Conservation (phyloP, 2,797 vertebrate genomes). For the Molossus molossus region DNA sequence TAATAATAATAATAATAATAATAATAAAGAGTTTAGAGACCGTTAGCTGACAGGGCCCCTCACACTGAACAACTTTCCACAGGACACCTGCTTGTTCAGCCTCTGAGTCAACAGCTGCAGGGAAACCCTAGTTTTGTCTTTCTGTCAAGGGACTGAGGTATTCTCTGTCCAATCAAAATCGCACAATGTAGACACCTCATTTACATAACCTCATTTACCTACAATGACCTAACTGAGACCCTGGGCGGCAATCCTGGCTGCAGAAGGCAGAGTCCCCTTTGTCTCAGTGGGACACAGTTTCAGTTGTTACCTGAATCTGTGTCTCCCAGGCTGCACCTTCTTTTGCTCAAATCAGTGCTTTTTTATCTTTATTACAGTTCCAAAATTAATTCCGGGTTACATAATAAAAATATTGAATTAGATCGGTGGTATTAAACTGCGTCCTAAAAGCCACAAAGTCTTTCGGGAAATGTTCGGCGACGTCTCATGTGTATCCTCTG, state of each 20-base stretch:
- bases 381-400: background rate
- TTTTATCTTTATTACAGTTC: background rate
- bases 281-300: background rate
- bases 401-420: slow-evolving; percentile 4
- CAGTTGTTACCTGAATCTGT: background rate
- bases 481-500: background rate
- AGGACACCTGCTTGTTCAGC: background rate
- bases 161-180: background rate
- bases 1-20: background rate
- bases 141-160: background rate
- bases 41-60: too few species aligned
- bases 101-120: background rate
- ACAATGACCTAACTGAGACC: background rate
- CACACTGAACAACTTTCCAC: background rate
- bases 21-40: background rate
- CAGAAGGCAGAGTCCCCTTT: background rate
- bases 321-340: background rate
- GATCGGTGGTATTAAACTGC: background rate
- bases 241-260: background rate
- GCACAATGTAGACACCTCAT: background rate
- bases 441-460: background rate
- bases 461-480: background rate
- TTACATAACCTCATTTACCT: background rate
- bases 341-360: background rate
- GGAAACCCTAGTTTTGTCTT: background rate